Conservation (phyloP, 2,113 vertebrate genomes). For the Zingel zingel region DNA sequence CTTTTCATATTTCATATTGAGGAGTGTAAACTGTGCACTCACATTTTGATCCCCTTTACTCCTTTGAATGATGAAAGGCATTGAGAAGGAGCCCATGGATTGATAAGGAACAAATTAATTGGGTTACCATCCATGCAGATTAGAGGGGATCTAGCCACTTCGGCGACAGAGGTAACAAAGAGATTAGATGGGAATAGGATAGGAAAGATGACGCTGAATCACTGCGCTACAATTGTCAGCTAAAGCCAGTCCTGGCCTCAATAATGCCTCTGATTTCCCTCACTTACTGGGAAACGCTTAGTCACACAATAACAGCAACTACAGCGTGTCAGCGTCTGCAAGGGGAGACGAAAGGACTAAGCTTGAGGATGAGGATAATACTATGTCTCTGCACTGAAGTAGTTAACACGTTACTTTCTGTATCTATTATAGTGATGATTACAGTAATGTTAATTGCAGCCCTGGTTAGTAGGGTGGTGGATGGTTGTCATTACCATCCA, state of each 20-base stretch:
- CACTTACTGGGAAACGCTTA: slow-evolving; percentile 23
- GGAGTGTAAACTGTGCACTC: not conserved
- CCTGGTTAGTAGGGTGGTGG: not conserved
- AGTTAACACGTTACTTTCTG: slow-evolving; percentile 1
- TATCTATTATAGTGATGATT: slow-evolving; percentile 25
- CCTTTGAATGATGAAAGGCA: slow-evolving; percentile 26
- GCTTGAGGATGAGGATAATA: not conserved
- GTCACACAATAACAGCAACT: slow-evolving; percentile 13
- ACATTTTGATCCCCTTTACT: not conserved
- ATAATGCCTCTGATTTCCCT: slow-evolving; percentile 19
- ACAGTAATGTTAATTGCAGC: slow-evolving; percentile 2
- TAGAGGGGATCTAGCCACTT: slow-evolving; percentile 14
- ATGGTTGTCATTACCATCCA: slow-evolving; percentile 21
- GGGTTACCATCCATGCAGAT: slow-evolving; percentile 34
- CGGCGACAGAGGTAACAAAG: slow-evolving; percentile 36
- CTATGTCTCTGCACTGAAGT: slow-evolving; percentile 1
- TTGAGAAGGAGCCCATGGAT: not conserved
- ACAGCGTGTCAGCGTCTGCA: not conserved
- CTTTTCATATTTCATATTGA: not conserved
- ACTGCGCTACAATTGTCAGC: slow-evolving; percentile 43
- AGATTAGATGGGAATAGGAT: slow-evolving; percentile 54
- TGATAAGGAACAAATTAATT: slow-evolving; percentile 46
- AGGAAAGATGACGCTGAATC: slow-evolving; percentile 39
- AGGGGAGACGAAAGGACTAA: slow-evolving; percentile 5
- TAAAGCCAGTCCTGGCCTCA: slow-evolving; percentile 17